Evolutionary conservation across 92 coral and sea anemone species (phyloP).

Genomic region (Heteractis magnifica): DNA sequence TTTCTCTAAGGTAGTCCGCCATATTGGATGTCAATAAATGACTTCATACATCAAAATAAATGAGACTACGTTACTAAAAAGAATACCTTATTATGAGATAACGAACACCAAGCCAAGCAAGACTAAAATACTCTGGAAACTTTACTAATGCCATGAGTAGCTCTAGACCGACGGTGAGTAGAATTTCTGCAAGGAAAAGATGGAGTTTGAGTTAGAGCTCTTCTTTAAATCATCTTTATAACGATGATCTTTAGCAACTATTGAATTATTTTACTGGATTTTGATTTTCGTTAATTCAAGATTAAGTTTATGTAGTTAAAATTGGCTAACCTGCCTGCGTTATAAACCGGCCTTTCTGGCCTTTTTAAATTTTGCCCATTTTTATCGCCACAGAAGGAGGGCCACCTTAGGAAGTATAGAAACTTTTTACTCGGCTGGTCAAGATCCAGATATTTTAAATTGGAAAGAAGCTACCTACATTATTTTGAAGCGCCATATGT

Average conservation of each 20-base stretch:
- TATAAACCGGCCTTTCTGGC: too few relatives aligned
- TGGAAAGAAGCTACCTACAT: slow-evolving; percentile 93
- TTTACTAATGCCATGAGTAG: neutral
- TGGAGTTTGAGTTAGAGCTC: too few relatives aligned
- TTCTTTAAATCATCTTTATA: neutral
- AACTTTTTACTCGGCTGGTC: slow-evolving; percentile 87
- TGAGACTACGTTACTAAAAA: neutral
- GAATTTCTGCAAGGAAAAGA: neutral
- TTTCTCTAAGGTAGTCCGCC: neutral
- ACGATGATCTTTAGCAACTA: neutral
- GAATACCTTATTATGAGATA: neutral
- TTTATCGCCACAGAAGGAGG: slow-evolving; percentile 73
- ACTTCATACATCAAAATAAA: neutral
- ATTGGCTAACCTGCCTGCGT: too few relatives aligned
- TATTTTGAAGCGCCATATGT: slow-evolving; percentile 95
- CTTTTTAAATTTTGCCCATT: neutral
- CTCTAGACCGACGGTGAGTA: slow-evolving; percentile 3
- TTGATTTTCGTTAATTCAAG: too few relatives aligned
- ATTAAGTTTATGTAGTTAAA: too few relatives aligned
- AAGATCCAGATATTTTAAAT: slow-evolving; percentile 65
- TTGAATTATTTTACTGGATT: too few relatives aligned
- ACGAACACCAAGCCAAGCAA: neutral
- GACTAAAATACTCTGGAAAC: neutral
- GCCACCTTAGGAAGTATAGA: slow-evolving; percentile 80
- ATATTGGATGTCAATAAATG: neutral